phyloP scores from a whole-genome alignment of 2,797 vertebrate species.

The Linurgus olivaceus region DNA sequence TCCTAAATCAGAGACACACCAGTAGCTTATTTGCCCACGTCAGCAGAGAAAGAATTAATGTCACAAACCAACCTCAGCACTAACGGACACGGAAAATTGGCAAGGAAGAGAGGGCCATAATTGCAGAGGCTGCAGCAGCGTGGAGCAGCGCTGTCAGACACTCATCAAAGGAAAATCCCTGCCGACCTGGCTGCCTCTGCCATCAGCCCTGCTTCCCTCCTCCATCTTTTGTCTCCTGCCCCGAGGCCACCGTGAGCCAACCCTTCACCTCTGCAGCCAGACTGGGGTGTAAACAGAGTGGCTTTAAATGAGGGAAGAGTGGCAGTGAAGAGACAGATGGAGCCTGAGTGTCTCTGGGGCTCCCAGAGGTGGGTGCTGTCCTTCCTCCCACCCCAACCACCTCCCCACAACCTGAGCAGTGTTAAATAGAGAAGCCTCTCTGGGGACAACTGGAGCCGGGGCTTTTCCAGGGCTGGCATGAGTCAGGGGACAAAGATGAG shows the following conservation, averaged over 20 bases:
- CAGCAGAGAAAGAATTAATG: conserved; percentile 1
- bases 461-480: neutral
- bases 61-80: neutral
- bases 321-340: rapidly evolving
- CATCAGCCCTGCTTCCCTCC: neutral
- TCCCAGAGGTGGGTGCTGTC: neutral
- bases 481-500: neutral
- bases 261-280: neutral
- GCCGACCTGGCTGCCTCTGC: neutral
- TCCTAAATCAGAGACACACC: neutral
- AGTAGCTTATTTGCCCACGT: neutral
- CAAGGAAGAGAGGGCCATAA: neutral
- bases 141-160: neutral
- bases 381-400: neutral
- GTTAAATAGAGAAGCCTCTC: neutral
- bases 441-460: neutral
- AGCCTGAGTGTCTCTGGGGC: neutral
- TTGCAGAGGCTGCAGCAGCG: neutral
- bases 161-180: conserved; percentile 7
- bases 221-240: conserved; percentile 15
- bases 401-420: neutral
- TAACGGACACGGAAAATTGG: conserved; percentile 6
- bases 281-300: neutral
- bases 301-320: neutral
- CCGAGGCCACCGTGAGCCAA: neutral